These are phyloP conservation scores for Diadophis punctatus DNA, from an alignment of 2,113 vertebrate species.

Conservation along the genomic window DNA sequence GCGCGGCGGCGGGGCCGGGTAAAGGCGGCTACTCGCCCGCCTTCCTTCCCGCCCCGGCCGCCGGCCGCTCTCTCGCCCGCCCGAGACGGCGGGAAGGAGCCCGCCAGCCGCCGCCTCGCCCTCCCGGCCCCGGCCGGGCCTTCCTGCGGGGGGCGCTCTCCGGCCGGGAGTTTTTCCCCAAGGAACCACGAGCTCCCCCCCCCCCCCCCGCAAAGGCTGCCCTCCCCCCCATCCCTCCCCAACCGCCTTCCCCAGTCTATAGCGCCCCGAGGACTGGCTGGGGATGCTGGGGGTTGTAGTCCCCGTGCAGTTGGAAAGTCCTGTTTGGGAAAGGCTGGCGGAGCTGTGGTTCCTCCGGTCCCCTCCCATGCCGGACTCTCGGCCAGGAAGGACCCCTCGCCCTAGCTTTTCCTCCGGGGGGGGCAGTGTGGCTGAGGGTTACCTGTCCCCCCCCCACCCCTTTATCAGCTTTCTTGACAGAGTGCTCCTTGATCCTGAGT, in stretches of 20 bases:
- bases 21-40: background rate
- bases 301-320: background rate
- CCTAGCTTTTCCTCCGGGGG: background rate
- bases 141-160: background rate
- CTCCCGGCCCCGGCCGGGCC: constrained; percentile 15
- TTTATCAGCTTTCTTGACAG: background rate
- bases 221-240: background rate
- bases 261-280: background rate
- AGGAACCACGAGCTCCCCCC: background rate
- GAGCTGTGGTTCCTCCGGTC: background rate
- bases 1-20: background rate
- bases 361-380: background rate
- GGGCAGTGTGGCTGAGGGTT: background rate
- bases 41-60: constrained; percentile 44
- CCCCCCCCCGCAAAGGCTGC: background rate
- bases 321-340: background rate
- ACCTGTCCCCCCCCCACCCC: no score
- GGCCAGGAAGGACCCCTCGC: background rate
- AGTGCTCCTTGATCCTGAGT: no score
- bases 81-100: constrained; percentile 27
- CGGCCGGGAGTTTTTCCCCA: background rate
- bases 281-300: background rate
- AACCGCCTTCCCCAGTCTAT: background rate
- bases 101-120: background rate
- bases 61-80: constrained; percentile 54